Conservation (phyloP, 2,888 invertebrate species). For the Mermis nigrescens region DNA sequence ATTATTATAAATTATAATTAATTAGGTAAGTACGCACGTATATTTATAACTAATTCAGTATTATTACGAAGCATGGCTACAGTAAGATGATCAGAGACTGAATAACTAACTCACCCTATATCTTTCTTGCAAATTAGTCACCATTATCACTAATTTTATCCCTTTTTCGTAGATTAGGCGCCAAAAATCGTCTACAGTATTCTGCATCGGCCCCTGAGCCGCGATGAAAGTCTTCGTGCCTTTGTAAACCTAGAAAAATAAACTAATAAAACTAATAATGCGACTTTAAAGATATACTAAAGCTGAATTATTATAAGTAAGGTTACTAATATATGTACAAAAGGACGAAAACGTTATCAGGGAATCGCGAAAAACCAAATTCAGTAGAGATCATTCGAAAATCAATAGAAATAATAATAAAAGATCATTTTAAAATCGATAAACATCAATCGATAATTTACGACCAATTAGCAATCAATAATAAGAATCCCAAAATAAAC, state of each 20-base stretch:
- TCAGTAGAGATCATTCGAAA: too few relatives aligned
- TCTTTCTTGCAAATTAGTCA: constrained; percentile 38
- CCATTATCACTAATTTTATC: constrained; percentile 37
- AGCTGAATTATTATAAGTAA: not conserved
- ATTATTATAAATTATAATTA: too few relatives aligned
- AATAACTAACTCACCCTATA: constrained; percentile 31
- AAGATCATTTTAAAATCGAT: too few relatives aligned
- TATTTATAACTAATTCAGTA: not conserved
- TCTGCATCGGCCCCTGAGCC: constrained; percentile 38
- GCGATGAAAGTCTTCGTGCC: constrained; percentile 37
- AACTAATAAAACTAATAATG: not conserved
- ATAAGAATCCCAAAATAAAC: too few relatives aligned
- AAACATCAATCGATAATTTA: too few relatives aligned
- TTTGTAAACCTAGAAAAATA: constrained; percentile 35
- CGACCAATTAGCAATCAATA: too few relatives aligned
- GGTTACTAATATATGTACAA: too few relatives aligned
- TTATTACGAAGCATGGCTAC: too few relatives aligned
- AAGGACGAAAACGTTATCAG: too few relatives aligned
- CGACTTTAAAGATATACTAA: not conserved
- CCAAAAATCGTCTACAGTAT: constrained; percentile 39
- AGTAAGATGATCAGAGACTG: not conserved
- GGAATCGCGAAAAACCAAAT: too few relatives aligned
- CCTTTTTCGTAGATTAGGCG: constrained; percentile 39
- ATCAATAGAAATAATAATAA: too few relatives aligned
- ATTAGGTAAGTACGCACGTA: too few relatives aligned